Evolutionary conservation across 2,797 vertebrate genomes (phyloP).

Genomic region (Spondyliosoma cantharus): DNA sequence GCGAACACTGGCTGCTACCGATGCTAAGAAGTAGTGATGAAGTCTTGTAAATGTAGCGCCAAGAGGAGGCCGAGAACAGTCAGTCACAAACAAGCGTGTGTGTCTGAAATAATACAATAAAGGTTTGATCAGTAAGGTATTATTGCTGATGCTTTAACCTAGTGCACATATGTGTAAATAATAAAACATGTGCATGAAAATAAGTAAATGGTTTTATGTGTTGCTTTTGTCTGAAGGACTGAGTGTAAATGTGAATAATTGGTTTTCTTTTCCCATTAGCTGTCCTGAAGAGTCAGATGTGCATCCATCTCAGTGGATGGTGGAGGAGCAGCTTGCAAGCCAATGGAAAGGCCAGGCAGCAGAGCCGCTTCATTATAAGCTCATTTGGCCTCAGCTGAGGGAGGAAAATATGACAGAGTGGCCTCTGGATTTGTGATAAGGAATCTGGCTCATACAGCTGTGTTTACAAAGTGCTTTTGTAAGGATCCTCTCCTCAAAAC

Average conservation of each 20-base stretch:
- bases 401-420: slow-evolving; percentile 32
- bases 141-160: neutral
- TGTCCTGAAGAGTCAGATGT: slow-evolving; percentile 29
- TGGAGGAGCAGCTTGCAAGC: slow-evolving; percentile 4
- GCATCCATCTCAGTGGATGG: slow-evolving; percentile 35
- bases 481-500: neutral
- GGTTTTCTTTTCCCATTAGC: slow-evolving; percentile 23
- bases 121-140: slow-evolving; percentile 21
- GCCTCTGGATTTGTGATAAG: slow-evolving; percentile 22
- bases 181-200: slow-evolving; percentile 1
- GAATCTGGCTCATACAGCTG: slow-evolving; percentile 16
- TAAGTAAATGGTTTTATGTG: neutral
- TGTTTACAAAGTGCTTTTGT: neutral
- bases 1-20: neutral
- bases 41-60: neutral
- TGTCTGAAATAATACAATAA: slow-evolving; percentile 16
- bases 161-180: slow-evolving; percentile 1
- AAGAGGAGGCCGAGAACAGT: slow-evolving; percentile 10
- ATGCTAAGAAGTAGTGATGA: slow-evolving; percentile 12
- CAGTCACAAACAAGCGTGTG: slow-evolving; percentile 3
- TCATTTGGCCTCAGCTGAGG: slow-evolving; percentile 18
- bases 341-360: slow-evolving; percentile 27
- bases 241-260: slow-evolving; percentile 13
- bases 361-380: slow-evolving; percentile 31
- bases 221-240: neutral